A percentile compares a stretch with the other conserved stretches of the same genome.
Conservation (phyloP, 2,888 invertebrate genomes). For the Fragum sueziense region DNA sequence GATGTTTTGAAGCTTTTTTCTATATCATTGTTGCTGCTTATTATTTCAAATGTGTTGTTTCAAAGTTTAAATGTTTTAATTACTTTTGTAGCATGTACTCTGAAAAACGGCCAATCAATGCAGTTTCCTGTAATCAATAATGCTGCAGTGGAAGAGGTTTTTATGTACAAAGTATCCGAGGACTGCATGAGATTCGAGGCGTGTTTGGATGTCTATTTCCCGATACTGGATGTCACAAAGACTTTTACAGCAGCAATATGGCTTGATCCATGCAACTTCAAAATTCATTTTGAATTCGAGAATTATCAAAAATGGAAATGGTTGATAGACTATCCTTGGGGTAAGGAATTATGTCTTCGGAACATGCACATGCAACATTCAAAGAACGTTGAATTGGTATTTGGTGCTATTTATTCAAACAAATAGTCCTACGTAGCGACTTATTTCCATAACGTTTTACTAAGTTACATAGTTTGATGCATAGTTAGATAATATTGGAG, state of each 20-base stretch:
- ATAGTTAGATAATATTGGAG: too few species aligned
- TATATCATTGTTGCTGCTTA: too few species aligned
- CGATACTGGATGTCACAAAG: slow-evolving; percentile 8
- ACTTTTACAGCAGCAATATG: slow-evolving; percentile 21
- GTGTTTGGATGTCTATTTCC: slow-evolving; percentile 21
- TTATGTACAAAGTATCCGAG: slow-evolving; percentile 19
- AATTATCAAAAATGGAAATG: slow-evolving; percentile 16
- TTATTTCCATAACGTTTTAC: too few species aligned
- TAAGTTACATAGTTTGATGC: too few species aligned
- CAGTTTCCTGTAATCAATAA: neutral
- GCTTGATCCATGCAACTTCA: slow-evolving; percentile 22
- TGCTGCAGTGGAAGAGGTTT: neutral
- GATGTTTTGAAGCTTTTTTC: too few species aligned
- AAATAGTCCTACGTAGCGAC: too few species aligned
- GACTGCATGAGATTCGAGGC: slow-evolving; percentile 14
- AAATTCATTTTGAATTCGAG: slow-evolving; percentile 12
- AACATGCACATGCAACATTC: too few species aligned
- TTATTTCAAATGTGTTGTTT: too few species aligned
- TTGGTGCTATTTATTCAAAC: too few species aligned
- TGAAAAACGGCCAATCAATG: neutral
- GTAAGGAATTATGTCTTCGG: too few species aligned
- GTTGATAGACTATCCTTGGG: slow-evolving; percentile 25
- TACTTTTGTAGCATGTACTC: neutral
- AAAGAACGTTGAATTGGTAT: too few species aligned
- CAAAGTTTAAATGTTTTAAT: too few species aligned